These are phyloP conservation scores for Paelopatides confundens DNA, from an alignment of 53 echinoderm and acorn worm species.

Conservation along the genomic window DNA sequence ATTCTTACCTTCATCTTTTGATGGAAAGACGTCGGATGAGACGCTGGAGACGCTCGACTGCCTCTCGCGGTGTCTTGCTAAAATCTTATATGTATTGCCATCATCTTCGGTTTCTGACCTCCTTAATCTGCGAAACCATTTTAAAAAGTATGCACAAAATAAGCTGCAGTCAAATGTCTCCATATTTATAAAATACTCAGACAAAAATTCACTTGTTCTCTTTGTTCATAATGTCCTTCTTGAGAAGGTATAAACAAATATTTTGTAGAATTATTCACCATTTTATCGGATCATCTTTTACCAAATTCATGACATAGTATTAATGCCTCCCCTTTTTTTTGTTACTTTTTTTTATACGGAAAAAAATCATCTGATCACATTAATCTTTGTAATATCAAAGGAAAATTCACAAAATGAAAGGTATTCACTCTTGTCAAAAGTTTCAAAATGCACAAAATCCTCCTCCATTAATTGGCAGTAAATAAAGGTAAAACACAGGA, in stretches of 20 bases:
- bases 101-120: conserved; percentile 79
- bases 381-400: no score
- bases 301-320: no score
- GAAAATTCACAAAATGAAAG: background rate
- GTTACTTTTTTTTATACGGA: no score
- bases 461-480: no score
- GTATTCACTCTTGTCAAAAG: background rate
- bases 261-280: no score
- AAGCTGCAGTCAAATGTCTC: conserved; percentile 28
- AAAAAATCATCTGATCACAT: no score
- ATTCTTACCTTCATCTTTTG: conserved; percentile 24
- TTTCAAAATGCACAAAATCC: no score
- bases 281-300: no score
- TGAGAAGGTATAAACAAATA: no score
- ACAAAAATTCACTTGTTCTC: background rate
- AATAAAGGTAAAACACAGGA: no score
- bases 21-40: conserved; percentile 24
- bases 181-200: background rate
- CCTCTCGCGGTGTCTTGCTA: conserved; percentile 86
- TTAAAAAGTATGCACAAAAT: conserved; percentile 6
- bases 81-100: conserved; percentile 74
- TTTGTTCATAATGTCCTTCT: background rate
- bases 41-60: conserved; percentile 73
- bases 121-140: conserved; percentile 72
- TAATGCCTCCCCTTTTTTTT: no score